Conservation (phyloP, 2,888 invertebrate species). For the Tenthredo scrophulariae region DNA sequence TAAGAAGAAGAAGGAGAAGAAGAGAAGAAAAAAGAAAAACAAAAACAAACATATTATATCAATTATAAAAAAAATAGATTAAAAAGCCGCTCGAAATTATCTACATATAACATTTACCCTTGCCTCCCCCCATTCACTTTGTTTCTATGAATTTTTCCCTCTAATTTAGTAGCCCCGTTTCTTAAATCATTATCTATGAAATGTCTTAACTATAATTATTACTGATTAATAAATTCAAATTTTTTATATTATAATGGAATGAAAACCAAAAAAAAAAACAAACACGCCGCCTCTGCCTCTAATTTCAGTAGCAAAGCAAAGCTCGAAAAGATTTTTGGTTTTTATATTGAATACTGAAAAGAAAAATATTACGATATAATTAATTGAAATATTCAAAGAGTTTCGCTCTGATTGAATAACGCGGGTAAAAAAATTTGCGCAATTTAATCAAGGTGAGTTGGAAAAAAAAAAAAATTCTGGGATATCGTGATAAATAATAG, state of each 20-base stretch:
- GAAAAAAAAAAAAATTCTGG: neutral
- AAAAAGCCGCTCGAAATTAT: neutral
- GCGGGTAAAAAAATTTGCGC: too few relatives aligned
- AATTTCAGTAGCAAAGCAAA: too few relatives aligned
- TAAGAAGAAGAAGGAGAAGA: neutral
- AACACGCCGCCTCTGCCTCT: neutral
- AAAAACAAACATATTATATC: neutral
- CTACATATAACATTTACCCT: neutral
- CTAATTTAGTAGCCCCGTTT: neutral
- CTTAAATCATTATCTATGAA: slow-evolving; percentile 15
- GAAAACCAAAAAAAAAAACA: neutral
- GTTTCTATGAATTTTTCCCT: neutral
- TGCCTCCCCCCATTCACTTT: neutral
- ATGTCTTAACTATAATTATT: slow-evolving; percentile 16
- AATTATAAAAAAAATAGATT: neutral
- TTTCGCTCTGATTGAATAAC: too few relatives aligned
- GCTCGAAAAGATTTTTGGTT: too few relatives aligned
- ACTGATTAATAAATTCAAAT: slow-evolving; percentile 36
- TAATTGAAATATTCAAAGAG: too few relatives aligned
- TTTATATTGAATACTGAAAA: too few relatives aligned
- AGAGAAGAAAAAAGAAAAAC: neutral
- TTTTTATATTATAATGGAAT: slow-evolving; percentile 3
- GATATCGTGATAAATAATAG: neutral
- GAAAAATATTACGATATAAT: too few relatives aligned
- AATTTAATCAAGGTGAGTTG: neutral